Conservation (phyloP, 2,797 vertebrate genomes). For the Strix occidentalis region DNA sequence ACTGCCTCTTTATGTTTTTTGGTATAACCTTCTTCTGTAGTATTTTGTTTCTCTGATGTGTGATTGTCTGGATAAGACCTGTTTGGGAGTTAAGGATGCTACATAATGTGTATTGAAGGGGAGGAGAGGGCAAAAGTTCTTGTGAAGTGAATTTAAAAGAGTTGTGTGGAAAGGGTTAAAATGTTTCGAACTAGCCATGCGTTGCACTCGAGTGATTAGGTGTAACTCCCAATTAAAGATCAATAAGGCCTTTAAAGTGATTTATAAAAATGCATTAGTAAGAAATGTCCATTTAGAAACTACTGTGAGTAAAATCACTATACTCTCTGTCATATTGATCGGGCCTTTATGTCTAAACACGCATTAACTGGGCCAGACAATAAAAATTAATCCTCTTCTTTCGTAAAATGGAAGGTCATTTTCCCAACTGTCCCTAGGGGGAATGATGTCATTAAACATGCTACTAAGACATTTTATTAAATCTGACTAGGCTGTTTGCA, state of each 20-base stretch:
- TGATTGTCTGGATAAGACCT: not conserved
- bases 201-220: constrained; percentile 68
- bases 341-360: constrained; percentile 68
- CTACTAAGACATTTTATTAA: constrained; percentile 71
- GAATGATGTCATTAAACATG: constrained; percentile 74
- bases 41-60: not conserved
- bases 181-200: constrained; percentile 1
- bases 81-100: not conserved
- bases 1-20: not conserved
- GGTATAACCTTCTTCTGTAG: not conserved
- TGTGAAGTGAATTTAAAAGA: not conserved
- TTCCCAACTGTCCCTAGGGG: constrained; percentile 74
- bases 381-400: constrained; percentile 73
- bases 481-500: constrained; percentile 68
- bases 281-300: constrained; percentile 70
- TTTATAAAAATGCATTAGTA: constrained; percentile 83
- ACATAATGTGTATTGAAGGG: not conserved
- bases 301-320: constrained; percentile 64
- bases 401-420: constrained; percentile 75
- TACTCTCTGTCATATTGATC: constrained; percentile 67
- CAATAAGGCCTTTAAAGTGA: constrained; percentile 81
- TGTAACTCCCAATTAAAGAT: constrained; percentile 83
- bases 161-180: constrained; percentile 43
- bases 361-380: constrained; percentile 72
- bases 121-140: not conserved